Conservation (phyloP, 2,888 invertebrate species). For the Megamerina dolium region DNA sequence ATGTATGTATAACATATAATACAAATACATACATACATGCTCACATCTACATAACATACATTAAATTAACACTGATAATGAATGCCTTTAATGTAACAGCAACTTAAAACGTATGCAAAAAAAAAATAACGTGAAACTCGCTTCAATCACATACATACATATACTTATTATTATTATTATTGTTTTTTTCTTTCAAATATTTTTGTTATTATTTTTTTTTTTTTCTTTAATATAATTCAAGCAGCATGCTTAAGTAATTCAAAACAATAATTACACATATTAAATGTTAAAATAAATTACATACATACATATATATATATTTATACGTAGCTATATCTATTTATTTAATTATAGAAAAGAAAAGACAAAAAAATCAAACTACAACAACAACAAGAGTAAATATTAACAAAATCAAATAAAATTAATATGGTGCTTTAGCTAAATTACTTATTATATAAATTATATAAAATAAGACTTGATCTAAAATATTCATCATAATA, state of each 20-base stretch:
- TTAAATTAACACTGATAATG: background rate
- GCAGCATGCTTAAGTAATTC: constrained; percentile 1
- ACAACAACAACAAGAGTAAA: constrained; percentile 1
- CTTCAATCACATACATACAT: constrained; percentile 28
- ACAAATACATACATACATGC: too few species aligned
- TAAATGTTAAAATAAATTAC: constrained; percentile 6
- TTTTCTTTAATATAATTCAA: too few species aligned
- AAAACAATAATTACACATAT: constrained; percentile 4
- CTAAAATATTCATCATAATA: too few species aligned
- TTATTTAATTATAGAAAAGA: background rate
- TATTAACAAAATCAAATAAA: constrained; percentile 22
- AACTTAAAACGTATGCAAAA: constrained; percentile 6
- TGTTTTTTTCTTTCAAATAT: too few species aligned
- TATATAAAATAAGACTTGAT: constrained; percentile 31
- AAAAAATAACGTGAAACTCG: constrained; percentile 25
- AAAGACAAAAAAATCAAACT: background rate
- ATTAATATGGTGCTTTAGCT: constrained; percentile 45
- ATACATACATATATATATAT: constrained; percentile 3
- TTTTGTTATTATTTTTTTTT: too few species aligned
- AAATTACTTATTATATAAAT: constrained; percentile 38
- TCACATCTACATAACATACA: too few species aligned
- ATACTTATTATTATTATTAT: background rate
- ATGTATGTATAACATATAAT: background rate
- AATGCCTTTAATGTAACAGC: constrained; percentile 9
- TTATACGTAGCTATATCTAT: background rate